phyloP scores from a whole-genome alignment of 2,797 vertebrate species.

The Acipenser ruthenus region DNA sequence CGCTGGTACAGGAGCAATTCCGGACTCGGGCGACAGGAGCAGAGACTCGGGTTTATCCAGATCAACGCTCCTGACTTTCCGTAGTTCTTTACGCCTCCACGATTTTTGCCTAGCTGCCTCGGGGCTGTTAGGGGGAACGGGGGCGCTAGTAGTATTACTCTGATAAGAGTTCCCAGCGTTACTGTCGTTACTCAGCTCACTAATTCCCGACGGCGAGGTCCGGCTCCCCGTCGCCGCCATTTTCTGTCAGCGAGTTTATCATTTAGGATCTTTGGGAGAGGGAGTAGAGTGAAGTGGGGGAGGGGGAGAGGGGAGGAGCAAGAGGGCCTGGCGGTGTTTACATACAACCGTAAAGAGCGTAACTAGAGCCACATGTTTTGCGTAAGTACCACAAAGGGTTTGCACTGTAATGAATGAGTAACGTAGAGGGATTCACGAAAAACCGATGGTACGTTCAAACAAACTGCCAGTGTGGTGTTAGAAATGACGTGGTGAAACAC shows the following conservation, averaged over 20 bases:
- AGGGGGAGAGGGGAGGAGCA: slow-evolving; percentile 29
- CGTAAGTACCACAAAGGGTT: slow-evolving; percentile 6
- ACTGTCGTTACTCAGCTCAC: slow-evolving; percentile 37
- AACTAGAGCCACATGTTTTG: slow-evolving; percentile 16
- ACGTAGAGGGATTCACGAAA: too few species aligned
- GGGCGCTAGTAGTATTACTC: slow-evolving; percentile 19
- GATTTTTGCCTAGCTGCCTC: slow-evolving; percentile 49
- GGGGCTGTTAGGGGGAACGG: slow-evolving; percentile 28
- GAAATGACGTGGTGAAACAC: too few species aligned
- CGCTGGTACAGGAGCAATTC: slow-evolving; percentile 29
- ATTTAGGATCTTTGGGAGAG: slow-evolving; percentile 43
- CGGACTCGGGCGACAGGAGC: slow-evolving; percentile 45
- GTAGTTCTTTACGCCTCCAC: slow-evolving; percentile 72
- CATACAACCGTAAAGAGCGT: slow-evolving; percentile 21
- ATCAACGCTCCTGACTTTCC: slow-evolving; percentile 76
- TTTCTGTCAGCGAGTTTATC: slow-evolving; percentile 66
- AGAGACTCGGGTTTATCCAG: slow-evolving; percentile 53
- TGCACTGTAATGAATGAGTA: too few species aligned
- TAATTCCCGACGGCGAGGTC: slow-evolving; percentile 63
- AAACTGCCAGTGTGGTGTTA: too few species aligned
- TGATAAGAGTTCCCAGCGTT: slow-evolving; percentile 28
- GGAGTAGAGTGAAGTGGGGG: slow-evolving; percentile 44
- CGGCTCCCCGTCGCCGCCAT: slow-evolving; percentile 73
- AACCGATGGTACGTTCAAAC: too few species aligned
- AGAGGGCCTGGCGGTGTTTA: slow-evolving; percentile 27